phyloP scores from a whole-genome alignment of 2,797 vertebrate species.

The Scolopax rusticola region DNA sequence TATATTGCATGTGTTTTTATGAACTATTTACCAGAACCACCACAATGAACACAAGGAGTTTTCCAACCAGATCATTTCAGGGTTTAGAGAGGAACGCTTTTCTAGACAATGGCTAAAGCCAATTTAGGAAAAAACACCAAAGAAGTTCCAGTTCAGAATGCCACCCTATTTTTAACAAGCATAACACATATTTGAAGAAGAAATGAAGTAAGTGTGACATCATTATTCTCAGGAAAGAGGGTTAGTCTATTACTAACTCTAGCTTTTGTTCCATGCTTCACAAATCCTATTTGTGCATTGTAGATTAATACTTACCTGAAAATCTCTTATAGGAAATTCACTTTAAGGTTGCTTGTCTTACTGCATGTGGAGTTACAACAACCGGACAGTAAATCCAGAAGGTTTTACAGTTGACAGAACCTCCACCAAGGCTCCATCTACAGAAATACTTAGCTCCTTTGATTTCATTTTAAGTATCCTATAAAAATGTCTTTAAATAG shows the following conservation, averaged over 20 bases:
- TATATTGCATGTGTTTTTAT: not conserved
- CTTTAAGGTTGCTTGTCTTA: constrained; percentile 68
- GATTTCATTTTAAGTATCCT: constrained; percentile 71
- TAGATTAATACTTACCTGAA: constrained; percentile 57
- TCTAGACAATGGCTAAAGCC: not conserved
- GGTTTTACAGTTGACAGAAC: constrained; percentile 67
- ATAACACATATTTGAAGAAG: not conserved
- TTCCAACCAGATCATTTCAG: not conserved
- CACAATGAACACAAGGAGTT: constrained; percentile 1
- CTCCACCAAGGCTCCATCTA: constrained; percentile 70
- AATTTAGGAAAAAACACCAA: not conserved
- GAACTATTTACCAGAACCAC: not conserved
- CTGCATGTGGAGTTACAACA: constrained; percentile 67
- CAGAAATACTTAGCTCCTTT: constrained; percentile 69
- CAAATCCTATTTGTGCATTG: constrained; percentile 48
- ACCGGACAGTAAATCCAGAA: constrained; percentile 65
- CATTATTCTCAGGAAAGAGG: not conserved
- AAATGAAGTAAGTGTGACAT: not conserved
- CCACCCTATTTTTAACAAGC: not conserved
- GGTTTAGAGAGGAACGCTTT: not conserved
- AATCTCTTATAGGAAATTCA: constrained; percentile 65
- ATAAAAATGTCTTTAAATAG: constrained; percentile 72
- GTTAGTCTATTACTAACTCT: constrained; percentile 46
- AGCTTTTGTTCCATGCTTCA: constrained; percentile 55
- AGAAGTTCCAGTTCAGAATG: not conserved